phyloP scores from a whole-genome alignment of 2,797 vertebrate species.

The Coranthus polyacanthus region DNA sequence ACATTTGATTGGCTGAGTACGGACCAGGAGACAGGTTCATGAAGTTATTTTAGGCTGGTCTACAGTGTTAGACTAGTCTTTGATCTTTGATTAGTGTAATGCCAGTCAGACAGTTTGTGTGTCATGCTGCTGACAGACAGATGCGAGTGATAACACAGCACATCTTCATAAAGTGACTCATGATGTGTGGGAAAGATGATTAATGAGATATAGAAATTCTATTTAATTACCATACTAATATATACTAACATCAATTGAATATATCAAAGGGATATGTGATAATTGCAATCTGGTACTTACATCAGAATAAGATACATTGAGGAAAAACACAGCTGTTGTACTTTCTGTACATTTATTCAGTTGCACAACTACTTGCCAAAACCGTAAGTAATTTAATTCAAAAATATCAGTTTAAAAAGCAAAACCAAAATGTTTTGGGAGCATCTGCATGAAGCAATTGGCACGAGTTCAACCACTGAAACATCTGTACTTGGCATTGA shows the following conservation, averaged over 20 bases:
- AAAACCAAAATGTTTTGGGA: slow-evolving; percentile 19
- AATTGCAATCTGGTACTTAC: background rate
- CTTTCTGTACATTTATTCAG: background rate
- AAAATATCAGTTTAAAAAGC: slow-evolving; percentile 34
- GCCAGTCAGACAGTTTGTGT: too few relatives aligned
- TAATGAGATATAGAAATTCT: slow-evolving; percentile 3
- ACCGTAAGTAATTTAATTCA: slow-evolving; percentile 13
- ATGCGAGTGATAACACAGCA: too few relatives aligned
- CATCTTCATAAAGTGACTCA: background rate
- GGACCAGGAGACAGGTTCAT: too few relatives aligned
- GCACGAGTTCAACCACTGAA: slow-evolving; percentile 23
- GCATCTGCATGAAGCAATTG: slow-evolving; percentile 22
- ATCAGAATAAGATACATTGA: background rate
- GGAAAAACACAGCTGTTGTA: background rate
- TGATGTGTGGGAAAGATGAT: background rate
- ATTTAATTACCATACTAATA: background rate
- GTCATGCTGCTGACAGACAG: too few relatives aligned
- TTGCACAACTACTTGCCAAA: slow-evolving; percentile 10
- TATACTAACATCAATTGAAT: slow-evolving; percentile 4
- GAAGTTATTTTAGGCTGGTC: too few relatives aligned
- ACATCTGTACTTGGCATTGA: slow-evolving; percentile 29
- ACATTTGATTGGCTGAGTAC: too few relatives aligned
- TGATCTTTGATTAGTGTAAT: too few relatives aligned
- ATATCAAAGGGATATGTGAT: background rate
- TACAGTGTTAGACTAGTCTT: too few relatives aligned